phyloP scores from a whole-genome alignment of 30 jellyfish, hydroid and myxozoan species.

The Sanderia malayensis region DNA sequence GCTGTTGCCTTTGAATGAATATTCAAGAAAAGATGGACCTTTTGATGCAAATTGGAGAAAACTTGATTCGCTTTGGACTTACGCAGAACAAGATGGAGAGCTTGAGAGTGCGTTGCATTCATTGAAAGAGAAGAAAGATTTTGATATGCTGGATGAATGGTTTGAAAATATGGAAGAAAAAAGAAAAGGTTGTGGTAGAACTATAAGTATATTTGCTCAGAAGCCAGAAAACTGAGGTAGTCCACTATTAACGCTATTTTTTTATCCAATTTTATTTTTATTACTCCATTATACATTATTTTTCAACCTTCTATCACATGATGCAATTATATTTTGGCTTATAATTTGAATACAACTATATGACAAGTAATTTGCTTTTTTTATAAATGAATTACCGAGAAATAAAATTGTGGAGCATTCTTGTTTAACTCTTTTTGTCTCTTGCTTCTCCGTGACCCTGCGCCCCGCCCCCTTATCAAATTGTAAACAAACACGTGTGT shows the following conservation, averaged over 20 bases:
- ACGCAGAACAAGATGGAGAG: conserved; percentile 68
- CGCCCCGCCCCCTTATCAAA: too few relatives aligned
- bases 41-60: conserved; percentile 58
- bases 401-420: too few relatives aligned
- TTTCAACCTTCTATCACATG: too few relatives aligned
- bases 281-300: neutral
- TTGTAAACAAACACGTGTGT: too few relatives aligned
- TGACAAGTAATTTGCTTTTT: too few relatives aligned
- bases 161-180: conserved; percentile 56
- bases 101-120: conserved; percentile 53
- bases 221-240: conserved; percentile 17
- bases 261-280: neutral
- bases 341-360: too few relatives aligned
- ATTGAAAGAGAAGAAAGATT: conserved; percentile 59
- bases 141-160: conserved; percentile 59
- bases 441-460: too few relatives aligned
- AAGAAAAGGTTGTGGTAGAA: conserved; percentile 37
- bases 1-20: conserved; percentile 14
- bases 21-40: conserved; percentile 66
- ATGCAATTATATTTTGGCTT: too few relatives aligned
- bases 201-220: conserved; percentile 46
- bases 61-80: conserved; percentile 53
- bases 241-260: neutral
- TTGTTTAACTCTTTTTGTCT: too few relatives aligned
- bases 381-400: too few relatives aligned